Conservation (phyloP, 2,888 invertebrate genomes). For the Pristionchus mayeri region DNA sequence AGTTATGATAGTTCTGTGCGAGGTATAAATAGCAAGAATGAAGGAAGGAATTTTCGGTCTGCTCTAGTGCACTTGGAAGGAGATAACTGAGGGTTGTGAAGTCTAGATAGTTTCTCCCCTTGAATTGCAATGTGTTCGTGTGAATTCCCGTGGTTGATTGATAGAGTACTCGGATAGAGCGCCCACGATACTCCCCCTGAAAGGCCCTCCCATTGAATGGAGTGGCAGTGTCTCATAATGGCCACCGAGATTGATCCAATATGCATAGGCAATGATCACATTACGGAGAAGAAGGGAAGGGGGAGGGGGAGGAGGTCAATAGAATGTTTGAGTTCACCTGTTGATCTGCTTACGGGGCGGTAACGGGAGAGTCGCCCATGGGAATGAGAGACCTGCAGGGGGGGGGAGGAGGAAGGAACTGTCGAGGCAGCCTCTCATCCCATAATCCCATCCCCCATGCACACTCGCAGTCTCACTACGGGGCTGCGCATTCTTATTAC, state of each 20-base stretch:
- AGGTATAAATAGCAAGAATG: neutral
- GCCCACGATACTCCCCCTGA: neutral
- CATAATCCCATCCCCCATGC: no score
- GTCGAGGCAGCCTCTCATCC: no score
- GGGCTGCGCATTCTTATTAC: no score
- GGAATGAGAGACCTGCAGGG: neutral
- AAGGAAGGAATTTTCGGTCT: neutral
- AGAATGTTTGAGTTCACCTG: conserved; percentile 15
- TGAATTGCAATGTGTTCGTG: neutral
- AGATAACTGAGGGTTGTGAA: neutral
- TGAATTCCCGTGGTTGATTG: neutral
- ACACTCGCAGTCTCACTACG: no score
- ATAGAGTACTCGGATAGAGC: neutral
- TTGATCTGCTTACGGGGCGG: conserved; percentile 24
- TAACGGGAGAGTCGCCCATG: neutral
- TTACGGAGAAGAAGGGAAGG: neutral
- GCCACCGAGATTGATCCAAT: conserved; percentile 24
- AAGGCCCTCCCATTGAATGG: conserved; percentile 13
- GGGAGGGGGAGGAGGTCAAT: neutral
- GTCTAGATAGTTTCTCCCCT: neutral
- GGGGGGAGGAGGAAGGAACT: no score
- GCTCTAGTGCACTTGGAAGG: neutral
- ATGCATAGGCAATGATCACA: conserved; percentile 43
- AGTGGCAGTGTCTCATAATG: conserved; percentile 33
- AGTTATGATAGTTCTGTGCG: neutral